Base-by-base conservation (phyloP, 1,140 invertebrate genomes). In the Apis dorsata region DNA sequence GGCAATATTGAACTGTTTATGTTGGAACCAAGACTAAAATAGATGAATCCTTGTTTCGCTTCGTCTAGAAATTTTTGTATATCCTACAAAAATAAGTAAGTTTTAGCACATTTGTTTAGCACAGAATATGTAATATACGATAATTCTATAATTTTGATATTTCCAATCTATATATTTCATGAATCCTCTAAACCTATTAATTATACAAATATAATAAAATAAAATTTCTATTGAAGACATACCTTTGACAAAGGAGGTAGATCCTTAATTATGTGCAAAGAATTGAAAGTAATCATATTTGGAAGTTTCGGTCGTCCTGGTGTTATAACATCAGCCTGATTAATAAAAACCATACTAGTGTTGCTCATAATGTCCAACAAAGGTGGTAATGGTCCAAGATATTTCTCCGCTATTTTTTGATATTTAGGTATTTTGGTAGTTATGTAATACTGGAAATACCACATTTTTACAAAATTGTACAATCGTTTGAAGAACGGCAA, bases 311-410 rank as follows among this genome's bases (percentile, higher is more conserved):
- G 95, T 70, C 94, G 92, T 12, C 94, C 92, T 73, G 94, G 94
- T 69, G 95, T 94, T 10, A 95, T 87, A 9, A 91, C 93, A 15
- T 94, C 93, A 83, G 96, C 95, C n/a, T 95, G 95, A 83, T 96
- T 95, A 0, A 94, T 71, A 13, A 97, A 84, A 72, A 95, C 62
- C 63, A 94, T 51, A 17, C 93, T 94, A 0, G 93, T 88, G 34
- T 95, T 94, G 53, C 74, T 89, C 55, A 81, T n/a, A 1, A 93
- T 71, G 10, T 93, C 91, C 0, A 10, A 1, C 8, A 93, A 0
- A 0, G 88, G 34, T 0, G 91, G 91, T 11, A 90, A 15, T 72
- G 88, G 59, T 57, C 71, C 74, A 73, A 95, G 91, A 75, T 94
- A 94, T 73, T 93, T 87, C 8, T 91, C 84, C 34, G 93, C 90